Conservation (phyloP, 2,797 vertebrate species). For the Fratercula arctica region DNA sequence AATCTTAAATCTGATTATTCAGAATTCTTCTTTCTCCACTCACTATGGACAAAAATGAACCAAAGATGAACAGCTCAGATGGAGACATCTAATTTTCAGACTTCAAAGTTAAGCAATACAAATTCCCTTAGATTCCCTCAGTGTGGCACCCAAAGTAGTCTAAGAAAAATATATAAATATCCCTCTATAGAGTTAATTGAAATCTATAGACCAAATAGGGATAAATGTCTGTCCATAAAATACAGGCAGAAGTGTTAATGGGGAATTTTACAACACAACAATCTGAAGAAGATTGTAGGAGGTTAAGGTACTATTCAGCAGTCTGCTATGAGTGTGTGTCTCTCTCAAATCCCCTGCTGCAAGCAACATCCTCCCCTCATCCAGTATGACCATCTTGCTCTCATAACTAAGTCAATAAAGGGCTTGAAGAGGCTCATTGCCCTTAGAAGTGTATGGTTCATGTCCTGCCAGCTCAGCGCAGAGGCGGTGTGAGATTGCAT, state of each 20-base stretch:
- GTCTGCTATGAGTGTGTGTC: too few relatives aligned
- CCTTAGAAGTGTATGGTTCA: too few relatives aligned
- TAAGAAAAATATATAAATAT: not conserved
- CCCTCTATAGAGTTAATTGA: not conserved
- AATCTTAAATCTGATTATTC: not conserved
- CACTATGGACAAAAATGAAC: not conserved
- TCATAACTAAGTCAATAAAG: too few relatives aligned
- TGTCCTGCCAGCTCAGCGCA: too few relatives aligned
- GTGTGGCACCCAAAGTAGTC: not conserved
- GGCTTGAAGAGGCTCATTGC: too few relatives aligned
- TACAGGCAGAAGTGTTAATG: not conserved
- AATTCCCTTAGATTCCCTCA: not conserved
- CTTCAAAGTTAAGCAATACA: not conserved
- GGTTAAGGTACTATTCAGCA: too few relatives aligned
- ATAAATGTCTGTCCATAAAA: not conserved
- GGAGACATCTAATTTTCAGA: not conserved
- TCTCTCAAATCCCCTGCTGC: too few relatives aligned
- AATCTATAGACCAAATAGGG: not conserved
- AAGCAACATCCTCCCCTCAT: too few relatives aligned
- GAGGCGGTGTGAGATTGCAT: too few relatives aligned
- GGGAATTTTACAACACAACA: not conserved
- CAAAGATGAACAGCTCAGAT: not conserved
- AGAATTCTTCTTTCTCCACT: not conserved
- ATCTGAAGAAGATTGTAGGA: too few relatives aligned
- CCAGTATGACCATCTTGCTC: too few relatives aligned